phyloP scores from a whole-genome alignment of 53 echinoderm and acorn worm genomes.

The Mesocentrotus franciscanus region DNA sequence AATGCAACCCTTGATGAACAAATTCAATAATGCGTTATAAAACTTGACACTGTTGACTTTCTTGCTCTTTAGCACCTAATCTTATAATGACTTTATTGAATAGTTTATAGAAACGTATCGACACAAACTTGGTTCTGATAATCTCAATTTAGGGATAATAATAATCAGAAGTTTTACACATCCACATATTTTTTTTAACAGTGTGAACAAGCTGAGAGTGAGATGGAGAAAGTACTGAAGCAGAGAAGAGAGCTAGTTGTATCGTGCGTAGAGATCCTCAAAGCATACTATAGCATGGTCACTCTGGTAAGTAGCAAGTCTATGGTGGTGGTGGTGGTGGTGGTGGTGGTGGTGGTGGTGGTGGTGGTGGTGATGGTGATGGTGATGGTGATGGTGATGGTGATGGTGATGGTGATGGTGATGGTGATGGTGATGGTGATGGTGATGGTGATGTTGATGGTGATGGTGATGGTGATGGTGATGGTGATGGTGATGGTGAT shows the following conservation, averaged over 20 bases:
- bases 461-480: neutral
- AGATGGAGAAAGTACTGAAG: conserved; percentile 76
- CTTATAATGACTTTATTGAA: too few relatives aligned
- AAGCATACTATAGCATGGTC: conserved; percentile 89
- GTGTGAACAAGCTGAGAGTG: conserved; percentile 91
- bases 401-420: neutral
- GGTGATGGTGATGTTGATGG: neutral
- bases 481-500: conserved; percentile 28
- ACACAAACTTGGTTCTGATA: neutral
- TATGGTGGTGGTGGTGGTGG: neutral
- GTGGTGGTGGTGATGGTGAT: neutral
- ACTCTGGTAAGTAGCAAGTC: conserved; percentile 72
- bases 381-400: neutral
- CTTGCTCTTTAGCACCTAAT: too few relatives aligned
- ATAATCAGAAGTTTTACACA: neutral
- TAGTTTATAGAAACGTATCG: too few relatives aligned
- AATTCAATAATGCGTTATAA: too few relatives aligned
- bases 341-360: neutral
- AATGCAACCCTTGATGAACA: too few relatives aligned
- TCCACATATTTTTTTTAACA: conserved; percentile 15
- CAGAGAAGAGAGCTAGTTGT: conserved; percentile 81
- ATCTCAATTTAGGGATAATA: neutral
- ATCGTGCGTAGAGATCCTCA: conserved; percentile 85
- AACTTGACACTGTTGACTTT: too few relatives aligned
- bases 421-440: neutral